These are phyloP conservation scores for Pithys albifrons DNA, from an alignment of 2,113 vertebrate species.

Conservation along the genomic window DNA sequence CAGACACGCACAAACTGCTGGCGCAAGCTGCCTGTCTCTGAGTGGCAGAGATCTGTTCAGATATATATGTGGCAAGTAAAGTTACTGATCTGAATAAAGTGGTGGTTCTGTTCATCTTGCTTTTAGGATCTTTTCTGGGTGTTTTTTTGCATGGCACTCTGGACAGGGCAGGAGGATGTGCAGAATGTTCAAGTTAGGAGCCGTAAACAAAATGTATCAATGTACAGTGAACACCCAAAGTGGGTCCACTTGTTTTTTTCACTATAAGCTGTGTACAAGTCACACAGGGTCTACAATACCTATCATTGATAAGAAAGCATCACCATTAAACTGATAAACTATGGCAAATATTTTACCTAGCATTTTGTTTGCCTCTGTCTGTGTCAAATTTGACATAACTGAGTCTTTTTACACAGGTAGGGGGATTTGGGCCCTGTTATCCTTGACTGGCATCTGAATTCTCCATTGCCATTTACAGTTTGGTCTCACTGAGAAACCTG, in stretches of 20 bases:
- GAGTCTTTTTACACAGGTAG: background rate
- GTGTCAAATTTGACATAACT: background rate
- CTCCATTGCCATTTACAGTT: background rate
- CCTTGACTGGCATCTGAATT: background rate
- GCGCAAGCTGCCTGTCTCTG: background rate
- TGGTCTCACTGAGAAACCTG: background rate
- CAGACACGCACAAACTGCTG: background rate
- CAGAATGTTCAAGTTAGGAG: background rate
- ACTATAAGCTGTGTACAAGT: background rate
- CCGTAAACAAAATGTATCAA: background rate
- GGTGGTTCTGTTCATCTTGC: background rate
- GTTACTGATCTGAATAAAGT: background rate
- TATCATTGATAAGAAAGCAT: background rate
- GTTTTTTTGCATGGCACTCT: background rate
- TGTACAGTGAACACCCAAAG: background rate
- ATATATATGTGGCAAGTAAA: fast-evolving
- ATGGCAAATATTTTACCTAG: background rate
- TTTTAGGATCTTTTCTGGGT: background rate
- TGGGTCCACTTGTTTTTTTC: background rate
- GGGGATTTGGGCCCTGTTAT: background rate
- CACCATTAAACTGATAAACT: background rate
- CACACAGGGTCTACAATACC: background rate
- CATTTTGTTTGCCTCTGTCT: background rate
- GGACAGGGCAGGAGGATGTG: background rate
- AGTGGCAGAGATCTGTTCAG: background rate